Base-by-base conservation (phyloP, 2,888 invertebrate species). In the Nezara viridula region DNA sequence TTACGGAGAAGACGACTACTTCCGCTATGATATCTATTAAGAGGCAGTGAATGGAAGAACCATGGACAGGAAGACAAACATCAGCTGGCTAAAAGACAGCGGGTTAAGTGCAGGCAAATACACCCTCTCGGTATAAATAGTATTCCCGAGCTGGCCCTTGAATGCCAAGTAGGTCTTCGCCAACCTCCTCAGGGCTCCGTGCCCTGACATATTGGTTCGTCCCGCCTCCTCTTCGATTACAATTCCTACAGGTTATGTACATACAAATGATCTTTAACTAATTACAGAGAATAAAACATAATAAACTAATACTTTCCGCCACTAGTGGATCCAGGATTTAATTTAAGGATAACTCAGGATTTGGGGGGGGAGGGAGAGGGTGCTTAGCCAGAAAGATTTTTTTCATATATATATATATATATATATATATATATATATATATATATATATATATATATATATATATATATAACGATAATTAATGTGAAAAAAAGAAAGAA, bases 31-130 rank as follows among this genome's bases (percentile, higher is more conserved):
- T 81, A 81, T 81, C 81, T 81, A 44, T 81, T 81, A 47, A 47
- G 44, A 12, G 44, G 44, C n/a, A 81, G 81, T 81, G 44, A 81
- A 81, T 81, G 81, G 44, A 81, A 81, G 44, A 21, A n/a, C 2
- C n/a, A 24, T n/a, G n/a, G 81, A 81, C 81, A 81, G 81, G 81
- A 81, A 44, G 81, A 73, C 66, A 73, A 44, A 81, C 44, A 44
- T 81, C 81, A 81, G 44, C 40, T 47, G 40, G 81, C 81, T 81
- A 81, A 47, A 81, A 81, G 81, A 81, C 81, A 81, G 44, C 1
- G n/a, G 81, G 44, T 47, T 81, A 81, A 81, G 81, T 81, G 81
- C 44, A 81, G 81, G 81, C 44, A 81, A 81, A 81, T 81, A 81
- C 44, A 81, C 44, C 44, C 40, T n/a, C 44, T 1, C 6, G 44